phyloP scores from a whole-genome alignment of 2,113 vertebrate genomes.

The Phycodurus eques region DNA sequence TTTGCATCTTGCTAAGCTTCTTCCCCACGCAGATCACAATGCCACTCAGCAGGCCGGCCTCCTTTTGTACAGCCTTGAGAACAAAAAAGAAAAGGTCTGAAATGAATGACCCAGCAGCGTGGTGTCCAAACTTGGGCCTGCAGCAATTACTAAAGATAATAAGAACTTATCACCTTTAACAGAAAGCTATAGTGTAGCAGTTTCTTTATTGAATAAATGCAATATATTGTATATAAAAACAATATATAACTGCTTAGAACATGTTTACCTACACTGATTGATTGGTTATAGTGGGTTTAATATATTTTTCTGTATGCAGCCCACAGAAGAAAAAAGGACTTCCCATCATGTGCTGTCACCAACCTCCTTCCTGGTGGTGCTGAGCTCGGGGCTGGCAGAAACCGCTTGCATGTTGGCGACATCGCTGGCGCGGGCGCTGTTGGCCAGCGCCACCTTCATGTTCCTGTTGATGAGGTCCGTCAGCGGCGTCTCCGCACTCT shows the following conservation, averaged over 20 bases:
- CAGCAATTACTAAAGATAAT: not conserved
- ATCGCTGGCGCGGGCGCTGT: conserved; percentile 72
- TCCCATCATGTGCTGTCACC: too few relatives aligned
- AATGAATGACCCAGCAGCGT: not conserved
- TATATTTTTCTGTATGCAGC: too few relatives aligned
- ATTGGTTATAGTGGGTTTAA: too few relatives aligned
- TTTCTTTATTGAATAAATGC: too few relatives aligned
- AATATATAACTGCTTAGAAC: too few relatives aligned
- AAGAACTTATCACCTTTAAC: not conserved
- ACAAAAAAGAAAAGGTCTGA: not conserved
- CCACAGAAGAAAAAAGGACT: too few relatives aligned
- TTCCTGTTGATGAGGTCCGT: conserved; percentile 88
- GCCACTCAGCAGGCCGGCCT: conserved; percentile 69
- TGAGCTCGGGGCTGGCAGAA: conserved; percentile 83
- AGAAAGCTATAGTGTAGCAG: not conserved
- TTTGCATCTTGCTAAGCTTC: conserved; percentile 89
- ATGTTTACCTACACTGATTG: too few relatives aligned
- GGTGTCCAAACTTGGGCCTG: not conserved
- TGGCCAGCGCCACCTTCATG: conserved; percentile 85
- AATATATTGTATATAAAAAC: too few relatives aligned
- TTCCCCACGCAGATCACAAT: conserved; percentile 91
- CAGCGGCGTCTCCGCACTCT: conserved; percentile 81
- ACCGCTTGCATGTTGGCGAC: conserved; percentile 59
- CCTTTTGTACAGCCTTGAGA: conserved; percentile 55
- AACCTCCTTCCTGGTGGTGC: conserved; percentile 52